phyloP scores from a whole-genome alignment of 2,888 invertebrate genomes.

The Alentia gelatinosa region DNA sequence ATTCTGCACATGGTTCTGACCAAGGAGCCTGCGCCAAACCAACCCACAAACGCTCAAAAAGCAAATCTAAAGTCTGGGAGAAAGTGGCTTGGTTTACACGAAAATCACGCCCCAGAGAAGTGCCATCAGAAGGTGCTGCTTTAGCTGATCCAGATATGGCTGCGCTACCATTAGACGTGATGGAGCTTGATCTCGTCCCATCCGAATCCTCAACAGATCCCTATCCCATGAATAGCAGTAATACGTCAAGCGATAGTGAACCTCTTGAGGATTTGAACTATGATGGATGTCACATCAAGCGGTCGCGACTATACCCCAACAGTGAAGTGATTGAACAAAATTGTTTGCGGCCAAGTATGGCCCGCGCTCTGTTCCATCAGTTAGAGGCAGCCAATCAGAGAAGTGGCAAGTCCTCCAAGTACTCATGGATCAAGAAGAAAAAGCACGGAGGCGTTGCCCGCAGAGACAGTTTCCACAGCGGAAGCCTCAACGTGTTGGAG shows the following conservation, averaged over 20 bases:
- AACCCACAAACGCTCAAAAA: constrained; percentile 51
- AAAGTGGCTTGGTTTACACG: constrained; percentile 57
- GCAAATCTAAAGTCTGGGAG: constrained; percentile 56
- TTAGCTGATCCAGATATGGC: constrained; percentile 46
- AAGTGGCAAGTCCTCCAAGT: background rate
- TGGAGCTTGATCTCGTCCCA: constrained; percentile 47
- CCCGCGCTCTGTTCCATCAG: constrained; percentile 61
- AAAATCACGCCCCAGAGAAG: constrained; percentile 33
- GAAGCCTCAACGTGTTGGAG: background rate
- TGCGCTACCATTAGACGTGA: constrained; percentile 26
- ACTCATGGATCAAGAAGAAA: constrained; percentile 60
- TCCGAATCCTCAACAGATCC: constrained; percentile 45
- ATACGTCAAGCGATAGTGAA: constrained; percentile 57
- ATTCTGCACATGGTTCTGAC: constrained; percentile 1
- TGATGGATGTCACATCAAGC: constrained; percentile 49
- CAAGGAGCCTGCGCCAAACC: constrained; percentile 50
- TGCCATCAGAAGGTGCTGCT: constrained; percentile 26
- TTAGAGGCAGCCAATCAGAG: constrained; percentile 55
- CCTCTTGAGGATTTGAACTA: constrained; percentile 14
- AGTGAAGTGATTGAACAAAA: constrained; percentile 63
- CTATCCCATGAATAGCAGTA: constrained; percentile 45
- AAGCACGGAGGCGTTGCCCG: background rate
- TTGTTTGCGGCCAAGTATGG: constrained; percentile 61
- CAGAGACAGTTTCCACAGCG: constrained; percentile 44
- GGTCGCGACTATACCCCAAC: constrained; percentile 59